These are phyloP conservation scores for Hirundo rustica DNA, from an alignment of 2,797 vertebrate species.

Conservation along the genomic window DNA sequence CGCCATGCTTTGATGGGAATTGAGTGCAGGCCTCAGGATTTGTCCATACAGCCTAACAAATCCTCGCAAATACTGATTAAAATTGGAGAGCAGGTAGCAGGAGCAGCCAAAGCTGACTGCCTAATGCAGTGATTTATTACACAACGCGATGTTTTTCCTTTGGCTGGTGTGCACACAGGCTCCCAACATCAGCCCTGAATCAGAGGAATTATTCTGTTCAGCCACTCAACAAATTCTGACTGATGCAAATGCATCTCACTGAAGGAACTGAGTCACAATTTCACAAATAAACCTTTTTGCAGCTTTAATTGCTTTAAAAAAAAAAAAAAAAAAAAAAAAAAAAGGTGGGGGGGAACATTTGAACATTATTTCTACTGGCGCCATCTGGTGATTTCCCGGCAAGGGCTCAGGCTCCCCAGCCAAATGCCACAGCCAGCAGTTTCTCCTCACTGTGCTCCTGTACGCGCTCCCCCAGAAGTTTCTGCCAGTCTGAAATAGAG, in stretches of 20 bases:
- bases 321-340: not conserved
- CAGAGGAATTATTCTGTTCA: conserved; percentile 26
- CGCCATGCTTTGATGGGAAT: not conserved
- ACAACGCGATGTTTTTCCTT: not conserved
- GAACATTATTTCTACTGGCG: conserved; percentile 3
- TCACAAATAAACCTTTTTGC: conserved; percentile 37
- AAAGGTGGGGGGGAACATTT: not conserved
- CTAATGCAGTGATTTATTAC: conserved; percentile 48
- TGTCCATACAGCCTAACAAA: conserved; percentile 30
- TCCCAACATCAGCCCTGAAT: conserved; percentile 4
- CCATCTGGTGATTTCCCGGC: conserved; percentile 46
- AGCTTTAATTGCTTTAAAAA: not conserved
- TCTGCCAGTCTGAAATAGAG: not conserved
- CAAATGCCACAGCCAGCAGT: not conserved
- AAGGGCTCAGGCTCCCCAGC: not conserved
- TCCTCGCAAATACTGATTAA: conserved; percentile 43
- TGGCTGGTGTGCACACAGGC: not conserved
- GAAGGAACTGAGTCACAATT: conserved; percentile 48
- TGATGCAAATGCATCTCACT: conserved; percentile 20
- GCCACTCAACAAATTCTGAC: conserved; percentile 24
- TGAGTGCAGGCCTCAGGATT: not conserved
- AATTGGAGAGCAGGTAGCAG: conserved; percentile 12
- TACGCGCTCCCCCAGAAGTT: not conserved
- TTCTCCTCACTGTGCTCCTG: not conserved
- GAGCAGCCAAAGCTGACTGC: conserved; percentile 5